Evolutionary conservation across 2,797 vertebrate genomes (phyloP).

Genomic region (Phaenicophaeus curvirostris): DNA sequence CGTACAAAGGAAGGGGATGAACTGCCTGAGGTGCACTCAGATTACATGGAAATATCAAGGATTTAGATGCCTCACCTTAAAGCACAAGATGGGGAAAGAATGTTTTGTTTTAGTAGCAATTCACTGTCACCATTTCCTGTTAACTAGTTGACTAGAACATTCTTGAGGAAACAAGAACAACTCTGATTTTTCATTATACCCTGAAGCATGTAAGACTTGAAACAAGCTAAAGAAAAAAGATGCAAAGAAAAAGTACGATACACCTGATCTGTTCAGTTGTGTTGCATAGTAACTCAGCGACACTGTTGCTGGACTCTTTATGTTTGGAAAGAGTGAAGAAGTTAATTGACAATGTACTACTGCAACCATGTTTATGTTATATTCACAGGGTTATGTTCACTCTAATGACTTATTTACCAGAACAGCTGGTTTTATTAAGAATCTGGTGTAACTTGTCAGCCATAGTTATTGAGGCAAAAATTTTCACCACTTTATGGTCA

Average conservation of each 20-base stretch:
- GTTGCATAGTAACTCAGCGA: not conserved
- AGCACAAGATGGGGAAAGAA: not conserved
- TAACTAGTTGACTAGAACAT: not conserved
- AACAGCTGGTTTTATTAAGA: not conserved
- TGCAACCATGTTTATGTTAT: not conserved
- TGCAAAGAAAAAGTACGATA: not conserved
- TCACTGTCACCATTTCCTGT: not conserved
- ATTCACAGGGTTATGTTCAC: not conserved
- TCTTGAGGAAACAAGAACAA: not conserved
- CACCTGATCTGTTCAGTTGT: not conserved
- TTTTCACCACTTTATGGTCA: not conserved
- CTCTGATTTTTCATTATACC: not conserved
- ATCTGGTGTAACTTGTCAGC: not conserved
- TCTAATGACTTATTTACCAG: not conserved
- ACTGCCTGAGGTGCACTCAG: not conserved
- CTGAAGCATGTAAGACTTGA: not conserved
- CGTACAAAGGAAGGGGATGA: not conserved
- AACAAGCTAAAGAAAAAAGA: not conserved
- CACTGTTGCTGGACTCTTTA: not conserved
- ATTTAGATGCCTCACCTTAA: not conserved
- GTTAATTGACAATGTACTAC: not conserved
- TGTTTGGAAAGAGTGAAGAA: not conserved
- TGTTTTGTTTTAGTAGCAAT: not conserved
- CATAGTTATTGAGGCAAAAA: not conserved
- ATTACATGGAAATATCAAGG: not conserved